Evolutionary conservation across 2,888 invertebrate genomes (phyloP), one percentile per base, ranked within the genome.

Genomic region (Zaprionus lineosus): DNA sequence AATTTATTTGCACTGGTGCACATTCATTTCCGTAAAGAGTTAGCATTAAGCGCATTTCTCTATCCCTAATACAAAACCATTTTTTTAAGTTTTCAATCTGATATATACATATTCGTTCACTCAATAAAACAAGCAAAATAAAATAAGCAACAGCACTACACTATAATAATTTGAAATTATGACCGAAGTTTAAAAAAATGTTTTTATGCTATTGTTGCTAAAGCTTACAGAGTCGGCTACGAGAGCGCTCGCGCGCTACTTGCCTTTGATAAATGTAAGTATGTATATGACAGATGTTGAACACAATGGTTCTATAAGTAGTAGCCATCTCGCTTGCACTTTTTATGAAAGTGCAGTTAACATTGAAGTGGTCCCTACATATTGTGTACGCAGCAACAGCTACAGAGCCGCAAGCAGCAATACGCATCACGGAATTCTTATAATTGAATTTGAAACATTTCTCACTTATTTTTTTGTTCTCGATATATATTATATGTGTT

Each of bases 271-370:
- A 51, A 62, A 61, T 36, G 21, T 55, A 68, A 29, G 16, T 41
- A 36, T 36, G 34, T 52, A 44, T 64, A 51, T 74, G 55, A 60
- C 50, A 57, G 73, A 64, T 63, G 65, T 59, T 73, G 73, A 71
- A 79, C 63, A 75, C 79, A 74, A 74, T 53, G 58, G 60, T 60
- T 64, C 61, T 68, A 60, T 74, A 36, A 62, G 44, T 74, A 65
- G 53, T 82, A 63, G 74, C 78, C 71, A 82, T 76, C 76, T 71
- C 76, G 71, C 82, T 76, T 77, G 74, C 76, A 82, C 77, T 77
- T 74, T 63, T 53, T 58, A 69, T 57, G 56, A 53, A 41, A 77
- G 50, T 67, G 50, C 52, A 61, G 53, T 74, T 58, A 61, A 60
- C 43, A 74, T 74, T 48, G 39, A 50, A 59, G 48, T 65, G 63